A percentile compares a stretch with the other conserved stretches of the same genome.
Conservation (phyloP, 2,888 invertebrate species). For the Cosmopolites sordidus region DNA sequence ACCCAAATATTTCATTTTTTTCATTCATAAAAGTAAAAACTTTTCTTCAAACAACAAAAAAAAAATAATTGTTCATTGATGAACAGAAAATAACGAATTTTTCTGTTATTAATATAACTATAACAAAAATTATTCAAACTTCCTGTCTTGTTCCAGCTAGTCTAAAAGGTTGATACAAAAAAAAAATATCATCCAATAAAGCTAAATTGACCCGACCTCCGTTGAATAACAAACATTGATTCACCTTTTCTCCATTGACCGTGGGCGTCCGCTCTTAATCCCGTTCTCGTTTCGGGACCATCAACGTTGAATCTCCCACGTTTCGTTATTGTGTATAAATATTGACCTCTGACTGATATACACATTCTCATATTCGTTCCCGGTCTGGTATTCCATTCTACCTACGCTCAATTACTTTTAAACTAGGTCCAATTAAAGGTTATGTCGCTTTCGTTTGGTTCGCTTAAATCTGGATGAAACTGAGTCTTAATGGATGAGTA, state of each 20-base stretch:
- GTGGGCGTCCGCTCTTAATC: neutral
- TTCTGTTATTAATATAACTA: no score
- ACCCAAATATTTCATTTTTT: no score
- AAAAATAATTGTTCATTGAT: no score
- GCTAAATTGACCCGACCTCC: neutral
- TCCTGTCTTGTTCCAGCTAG: no score
- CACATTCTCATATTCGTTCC: conserved; percentile 32
- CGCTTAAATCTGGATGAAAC: conserved; percentile 18
- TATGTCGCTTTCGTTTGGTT: conserved; percentile 10
- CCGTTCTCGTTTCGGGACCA: neutral
- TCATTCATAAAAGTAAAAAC: no score
- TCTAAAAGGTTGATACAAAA: no score
- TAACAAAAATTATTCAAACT: no score
- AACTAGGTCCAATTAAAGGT: conserved; percentile 22
- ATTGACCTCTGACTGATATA: conserved; percentile 44
- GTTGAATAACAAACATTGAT: neutral
- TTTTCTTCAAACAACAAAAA: no score
- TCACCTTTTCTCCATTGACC: neutral
- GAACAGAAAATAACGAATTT: no score
- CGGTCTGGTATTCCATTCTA: conserved; percentile 32
- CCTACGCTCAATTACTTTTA: conserved; percentile 38
- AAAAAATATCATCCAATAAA: neutral
- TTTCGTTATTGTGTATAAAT: conserved; percentile 35
- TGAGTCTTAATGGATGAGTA: neutral
- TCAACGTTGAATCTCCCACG: neutral